phyloP scores from a whole-genome alignment of 2,113 vertebrate genomes.

The Oncorhynchus masou region DNA sequence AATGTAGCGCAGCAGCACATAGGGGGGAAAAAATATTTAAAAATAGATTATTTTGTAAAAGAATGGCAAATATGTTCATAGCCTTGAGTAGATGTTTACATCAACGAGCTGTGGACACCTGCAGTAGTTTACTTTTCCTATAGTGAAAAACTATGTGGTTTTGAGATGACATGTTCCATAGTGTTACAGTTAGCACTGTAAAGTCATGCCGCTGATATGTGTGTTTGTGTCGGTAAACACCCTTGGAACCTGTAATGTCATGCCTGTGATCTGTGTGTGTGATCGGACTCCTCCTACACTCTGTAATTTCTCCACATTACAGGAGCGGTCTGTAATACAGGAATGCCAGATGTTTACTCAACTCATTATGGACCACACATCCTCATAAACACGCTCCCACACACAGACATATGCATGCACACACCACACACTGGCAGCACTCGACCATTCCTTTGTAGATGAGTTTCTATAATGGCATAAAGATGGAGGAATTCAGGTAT shows the following conservation, averaged over 20 bases:
- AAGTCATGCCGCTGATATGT: conserved; percentile 67
- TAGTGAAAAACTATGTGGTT: conserved; percentile 62
- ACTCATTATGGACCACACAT: conserved; percentile 73
- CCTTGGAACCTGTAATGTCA: background rate
- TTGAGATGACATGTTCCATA: conserved; percentile 63
- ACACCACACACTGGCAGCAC: background rate
- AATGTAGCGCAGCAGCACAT: background rate
- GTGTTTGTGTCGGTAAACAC: conserved; percentile 16
- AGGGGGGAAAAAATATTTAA: too few species aligned
- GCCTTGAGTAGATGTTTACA: too few species aligned
- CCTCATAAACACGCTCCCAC: background rate
- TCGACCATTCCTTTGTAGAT: too few species aligned
- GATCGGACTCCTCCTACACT: conserved; percentile 60
- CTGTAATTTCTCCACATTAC: conserved; percentile 75
- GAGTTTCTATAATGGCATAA: too few species aligned
- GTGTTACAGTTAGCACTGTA: conserved; percentile 64
- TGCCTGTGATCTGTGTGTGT: conserved; percentile 38
- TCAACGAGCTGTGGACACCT: background rate
- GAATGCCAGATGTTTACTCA: conserved; percentile 68
- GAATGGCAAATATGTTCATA: too few species aligned
- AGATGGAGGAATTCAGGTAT: too few species aligned
- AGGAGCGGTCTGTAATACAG: conserved; percentile 70
- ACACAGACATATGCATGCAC: background rate
- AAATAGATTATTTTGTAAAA: too few species aligned
- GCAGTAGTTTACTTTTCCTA: too few species aligned